Evolutionary conservation across 2,797 vertebrate species (phyloP).

Genomic region (Chrosomus eos): DNA sequence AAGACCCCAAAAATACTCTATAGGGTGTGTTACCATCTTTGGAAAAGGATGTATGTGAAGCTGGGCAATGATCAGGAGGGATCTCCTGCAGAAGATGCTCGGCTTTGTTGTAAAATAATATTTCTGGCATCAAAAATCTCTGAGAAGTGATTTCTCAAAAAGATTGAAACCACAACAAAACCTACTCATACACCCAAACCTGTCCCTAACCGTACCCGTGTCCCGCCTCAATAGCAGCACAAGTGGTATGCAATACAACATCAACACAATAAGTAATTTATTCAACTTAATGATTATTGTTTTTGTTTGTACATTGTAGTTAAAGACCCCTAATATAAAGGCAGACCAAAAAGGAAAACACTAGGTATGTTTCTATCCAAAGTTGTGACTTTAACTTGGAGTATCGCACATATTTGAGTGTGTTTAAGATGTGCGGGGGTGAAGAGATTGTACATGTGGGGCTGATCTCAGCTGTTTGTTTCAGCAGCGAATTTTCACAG

Average conservation of each 20-base stretch:
- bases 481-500: conserved; percentile 29
- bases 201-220: not conserved
- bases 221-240: not conserved
- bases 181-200: too few species aligned
- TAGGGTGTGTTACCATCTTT: too few species aligned
- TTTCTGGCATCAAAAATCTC: too few species aligned
- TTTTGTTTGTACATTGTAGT: not conserved
- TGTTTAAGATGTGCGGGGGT: not conserved
- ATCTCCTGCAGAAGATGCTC: too few species aligned
- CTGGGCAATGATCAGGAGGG: too few species aligned
- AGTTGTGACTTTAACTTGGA: not conserved
- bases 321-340: not conserved
- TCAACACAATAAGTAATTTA: not conserved
- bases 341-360: not conserved
- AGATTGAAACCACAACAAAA: too few species aligned
- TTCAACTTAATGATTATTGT: too few species aligned
- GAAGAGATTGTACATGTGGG: not conserved
- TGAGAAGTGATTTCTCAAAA: too few species aligned
- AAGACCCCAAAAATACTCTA: too few species aligned
- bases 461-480: conserved; percentile 37
- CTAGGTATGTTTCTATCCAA: too few species aligned
- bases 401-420: not conserved
- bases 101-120: too few species aligned
- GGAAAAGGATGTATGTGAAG: too few species aligned
- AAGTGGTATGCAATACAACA: not conserved